Conservation (phyloP, 2,113 vertebrate genomes). For the Vidua macroura region DNA sequence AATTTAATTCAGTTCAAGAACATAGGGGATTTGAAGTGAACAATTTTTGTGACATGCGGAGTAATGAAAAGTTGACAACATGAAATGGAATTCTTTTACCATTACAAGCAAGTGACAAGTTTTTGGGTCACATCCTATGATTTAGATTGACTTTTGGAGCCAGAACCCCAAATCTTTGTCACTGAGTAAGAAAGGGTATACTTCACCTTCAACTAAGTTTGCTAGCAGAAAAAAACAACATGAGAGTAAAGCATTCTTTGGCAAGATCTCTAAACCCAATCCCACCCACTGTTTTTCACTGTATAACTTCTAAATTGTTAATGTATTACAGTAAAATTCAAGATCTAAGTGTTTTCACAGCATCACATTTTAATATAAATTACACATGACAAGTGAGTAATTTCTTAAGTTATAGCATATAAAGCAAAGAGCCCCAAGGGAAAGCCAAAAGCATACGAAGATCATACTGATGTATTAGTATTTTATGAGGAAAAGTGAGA, state of each 20-base stretch:
- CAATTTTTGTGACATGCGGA: conserved; percentile 28
- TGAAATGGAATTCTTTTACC: background rate
- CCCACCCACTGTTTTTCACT: background rate
- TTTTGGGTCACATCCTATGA: conserved; percentile 17
- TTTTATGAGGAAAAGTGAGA: background rate
- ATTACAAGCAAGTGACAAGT: conserved; percentile 19
- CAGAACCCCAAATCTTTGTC: background rate
- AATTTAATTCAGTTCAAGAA: conserved; percentile 13
- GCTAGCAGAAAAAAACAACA: background rate
- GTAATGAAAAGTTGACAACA: conserved; percentile 33
- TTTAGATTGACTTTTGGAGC: background rate
- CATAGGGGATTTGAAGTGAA: conserved; percentile 19
- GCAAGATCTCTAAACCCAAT: background rate
- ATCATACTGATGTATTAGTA: background rate
- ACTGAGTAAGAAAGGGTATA: background rate
- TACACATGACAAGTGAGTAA: background rate
- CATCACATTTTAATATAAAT: background rate
- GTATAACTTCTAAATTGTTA: background rate
- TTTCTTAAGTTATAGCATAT: background rate
- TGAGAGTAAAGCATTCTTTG: background rate
- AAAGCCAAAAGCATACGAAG: background rate
- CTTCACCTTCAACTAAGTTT: background rate
- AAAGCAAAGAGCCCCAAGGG: background rate
- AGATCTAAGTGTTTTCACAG: background rate
- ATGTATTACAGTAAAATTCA: background rate